phyloP scores from a whole-genome alignment of 2,888 invertebrate genomes.

The Apodemia zela region DNA sequence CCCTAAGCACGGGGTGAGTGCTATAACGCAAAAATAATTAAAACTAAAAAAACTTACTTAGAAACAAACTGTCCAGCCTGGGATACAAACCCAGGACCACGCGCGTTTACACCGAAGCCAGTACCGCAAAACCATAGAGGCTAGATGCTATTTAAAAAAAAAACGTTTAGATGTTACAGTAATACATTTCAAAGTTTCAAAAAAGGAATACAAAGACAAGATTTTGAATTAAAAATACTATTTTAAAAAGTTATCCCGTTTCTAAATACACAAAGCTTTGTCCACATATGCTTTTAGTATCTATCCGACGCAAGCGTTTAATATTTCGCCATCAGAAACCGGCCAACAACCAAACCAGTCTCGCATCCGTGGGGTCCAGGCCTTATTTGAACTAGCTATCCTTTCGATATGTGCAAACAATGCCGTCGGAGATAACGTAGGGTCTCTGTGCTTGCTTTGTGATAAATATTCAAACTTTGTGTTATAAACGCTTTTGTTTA shows the following conservation, averaged over 20 bases:
- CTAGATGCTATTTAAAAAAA: too few relatives aligned
- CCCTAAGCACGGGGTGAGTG: too few relatives aligned
- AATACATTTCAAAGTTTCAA: too few relatives aligned
- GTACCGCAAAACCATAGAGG: too few relatives aligned
- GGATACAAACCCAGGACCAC: too few relatives aligned
- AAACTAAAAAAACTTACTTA: too few relatives aligned
- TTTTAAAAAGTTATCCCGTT: not conserved
- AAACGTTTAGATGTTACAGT: too few relatives aligned
- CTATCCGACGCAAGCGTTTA: conserved; percentile 19
- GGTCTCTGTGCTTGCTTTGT: conserved; percentile 25
- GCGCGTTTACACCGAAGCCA: too few relatives aligned
- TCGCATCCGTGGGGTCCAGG: conserved; percentile 57
- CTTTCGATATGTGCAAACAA: conserved; percentile 30
- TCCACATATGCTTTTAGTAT: conserved; percentile 2
- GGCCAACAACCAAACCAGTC: conserved; percentile 45
- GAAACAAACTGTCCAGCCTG: too few relatives aligned
- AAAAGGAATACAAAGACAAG: not conserved
- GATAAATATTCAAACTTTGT: conserved; percentile 26
- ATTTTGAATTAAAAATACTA: not conserved
- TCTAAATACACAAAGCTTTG: not conserved
- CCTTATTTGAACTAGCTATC: conserved; percentile 54
- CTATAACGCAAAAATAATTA: too few relatives aligned
- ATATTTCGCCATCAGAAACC: conserved; percentile 32
- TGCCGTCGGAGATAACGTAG: conserved; percentile 29
- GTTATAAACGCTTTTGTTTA: conserved; percentile 2